Evolutionary conservation across 2,888 invertebrate species (phyloP), one percentile per base, ranked within the genome.

Genomic region (Shargacucullia verbasci): DNA sequence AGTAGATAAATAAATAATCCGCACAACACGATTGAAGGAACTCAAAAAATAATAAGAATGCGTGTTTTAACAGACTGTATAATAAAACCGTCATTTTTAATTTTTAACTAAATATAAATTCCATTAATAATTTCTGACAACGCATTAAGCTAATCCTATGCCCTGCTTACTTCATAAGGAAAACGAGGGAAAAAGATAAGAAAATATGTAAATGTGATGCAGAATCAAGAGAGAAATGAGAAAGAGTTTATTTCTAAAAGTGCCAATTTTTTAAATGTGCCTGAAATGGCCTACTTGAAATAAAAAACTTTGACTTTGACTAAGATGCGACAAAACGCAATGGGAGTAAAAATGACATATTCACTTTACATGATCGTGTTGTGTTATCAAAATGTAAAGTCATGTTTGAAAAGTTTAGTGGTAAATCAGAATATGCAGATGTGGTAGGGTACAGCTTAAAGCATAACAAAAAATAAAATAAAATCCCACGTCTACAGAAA

Each of bases 161-260:
- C 29, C 20, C 52, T 67, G 50, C 67, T 27, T 27, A 72, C 72
- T 20, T 12, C 29, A 31, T 31, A 29, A 59, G 46, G 50, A 39
- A 29, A 46, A 11, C 13, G 6, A 27, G 31, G 37, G 46, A 14
- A 72, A 64, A 52, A 34, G 57, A 53, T 71, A 71, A 66, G n/a
- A 9, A 66, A 67, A 72, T 67, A 72, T 66, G 72, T 59, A 46
- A 72, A 67, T 67, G 27, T 41, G 53, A 35, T 20, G 13, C 41
- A 13, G 40, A 29, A 53, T 53, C 41, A 39, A 20, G 33, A 27
- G 41, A 53, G 45, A 33, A 67, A 67, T 37, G 41, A 40, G 52
- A 29, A 49, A 65, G 45, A 46, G 25, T 72, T 8, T 71, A 48
- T 67, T 67, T 41, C n/a, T 11, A n/a, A n/a, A n/a, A n/a, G n/a